A percentile compares a stretch with the other conserved stretches of the same genome.
phyloP scores from a whole-genome alignment of 2,113 vertebrate genomes.

The Lepidothrix coronata region DNA sequence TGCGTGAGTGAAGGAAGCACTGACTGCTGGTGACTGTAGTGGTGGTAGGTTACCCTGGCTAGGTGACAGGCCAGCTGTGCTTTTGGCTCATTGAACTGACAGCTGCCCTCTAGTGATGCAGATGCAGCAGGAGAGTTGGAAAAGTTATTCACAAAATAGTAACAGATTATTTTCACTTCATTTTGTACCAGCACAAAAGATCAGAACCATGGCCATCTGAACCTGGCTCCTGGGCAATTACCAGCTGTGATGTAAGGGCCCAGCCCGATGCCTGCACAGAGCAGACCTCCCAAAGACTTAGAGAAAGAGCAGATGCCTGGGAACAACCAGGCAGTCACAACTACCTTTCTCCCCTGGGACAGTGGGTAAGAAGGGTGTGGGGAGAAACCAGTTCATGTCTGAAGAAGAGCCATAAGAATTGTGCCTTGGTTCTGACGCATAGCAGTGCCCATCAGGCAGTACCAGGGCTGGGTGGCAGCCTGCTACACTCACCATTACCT shows the following conservation, averaged over 20 bases:
- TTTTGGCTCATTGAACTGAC: neutral
- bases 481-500: neutral
- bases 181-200: neutral
- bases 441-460: neutral
- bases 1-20: neutral
- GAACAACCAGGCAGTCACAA: neutral
- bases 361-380: neutral
- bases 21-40: neutral
- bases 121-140: neutral
- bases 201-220: neutral
- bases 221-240: neutral
- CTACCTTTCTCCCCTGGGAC: slow-evolving; percentile 20
- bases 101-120: slow-evolving; percentile 30
- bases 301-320: slow-evolving; percentile 12
- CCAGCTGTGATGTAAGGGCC: neutral
- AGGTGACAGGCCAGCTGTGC: neutral
- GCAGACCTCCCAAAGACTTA: neutral
- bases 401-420: slow-evolving; percentile 40
- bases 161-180: slow-evolving; percentile 22
- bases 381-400: slow-evolving; percentile 16
- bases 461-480: slow-evolving; percentile 49
- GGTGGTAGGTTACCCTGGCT: neutral
- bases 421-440: neutral
- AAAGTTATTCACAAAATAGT: neutral
- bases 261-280: slow-evolving; percentile 3